Evolutionary conservation across 2,113 vertebrate genomes (phyloP).

Genomic region (Oriolus oriolus): DNA sequence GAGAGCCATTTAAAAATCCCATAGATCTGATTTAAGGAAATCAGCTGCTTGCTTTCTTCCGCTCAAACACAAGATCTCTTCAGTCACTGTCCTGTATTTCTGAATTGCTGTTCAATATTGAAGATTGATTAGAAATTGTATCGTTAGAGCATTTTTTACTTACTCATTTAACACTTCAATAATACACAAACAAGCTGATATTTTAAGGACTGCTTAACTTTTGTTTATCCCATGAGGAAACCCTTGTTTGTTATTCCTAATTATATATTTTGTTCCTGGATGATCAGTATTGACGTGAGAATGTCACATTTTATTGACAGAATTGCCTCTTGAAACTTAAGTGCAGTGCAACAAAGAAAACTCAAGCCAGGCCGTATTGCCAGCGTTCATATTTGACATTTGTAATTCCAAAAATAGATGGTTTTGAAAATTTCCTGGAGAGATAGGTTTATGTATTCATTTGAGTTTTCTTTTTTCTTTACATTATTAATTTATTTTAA

Average conservation of each 20-base stretch:
- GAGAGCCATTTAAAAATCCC: neutral
- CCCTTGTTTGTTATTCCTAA: neutral
- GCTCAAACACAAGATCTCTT: neutral
- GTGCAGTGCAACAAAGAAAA: neutral
- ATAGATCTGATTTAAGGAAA: neutral
- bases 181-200: neutral
- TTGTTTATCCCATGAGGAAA: neutral
- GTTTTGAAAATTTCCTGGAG: neutral
- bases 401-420: neutral
- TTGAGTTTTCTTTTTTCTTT: constrained; percentile 12
- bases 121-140: neutral
- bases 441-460: neutral
- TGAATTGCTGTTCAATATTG: neutral
- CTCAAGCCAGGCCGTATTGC: neutral
- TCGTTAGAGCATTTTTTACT: neutral
- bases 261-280: neutral
- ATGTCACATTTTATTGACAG: neutral
- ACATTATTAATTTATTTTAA: neutral
- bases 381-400: neutral
- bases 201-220: neutral
- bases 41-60: neutral
- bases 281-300: neutral
- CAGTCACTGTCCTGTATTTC: neutral
- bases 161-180: neutral
- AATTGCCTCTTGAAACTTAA: neutral